Base-by-base conservation (phyloP, 2,113 vertebrate species). In the Vireo altiloquus region DNA sequence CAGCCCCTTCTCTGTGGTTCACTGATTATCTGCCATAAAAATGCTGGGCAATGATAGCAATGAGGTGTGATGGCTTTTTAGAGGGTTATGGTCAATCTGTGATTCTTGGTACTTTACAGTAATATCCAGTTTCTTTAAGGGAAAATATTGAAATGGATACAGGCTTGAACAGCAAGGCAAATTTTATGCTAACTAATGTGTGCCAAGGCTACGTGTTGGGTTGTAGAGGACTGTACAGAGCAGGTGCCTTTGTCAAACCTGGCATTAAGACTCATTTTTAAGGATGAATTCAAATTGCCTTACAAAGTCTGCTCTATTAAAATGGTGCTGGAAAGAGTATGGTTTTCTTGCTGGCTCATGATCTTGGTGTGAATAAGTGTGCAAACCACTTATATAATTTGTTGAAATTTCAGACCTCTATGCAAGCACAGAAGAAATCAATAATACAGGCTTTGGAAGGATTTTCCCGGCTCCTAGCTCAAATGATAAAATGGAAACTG, bases 401-500 rank as follows among this genome's bases (percentile, higher is more conserved):
- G 11, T 91, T 97, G 24, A 72, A 69, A 57, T 94, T 88, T 91
- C 89, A 98, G 97, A 97, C 66, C 84, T 93, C 50, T 81, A 46
- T 86, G 94, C 84, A 70, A 1, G 44, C 52, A 79, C 87, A 33
- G 96, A 90, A 79, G 97, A 97, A 92, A 61, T 87, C 44, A 92
- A 93, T 59, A 98, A 89, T 66, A 97, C 96, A 57, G 99, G 99
- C 53, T 99, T 99, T 97, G 99, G 99, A 89, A 99, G 99, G 97
- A 98, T 99, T 82, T 99, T 99, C 90, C 99, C 99, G 57, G 91
- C 97, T 85, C 95, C 97, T 27, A 98, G 96, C 92, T 87, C 97
- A n/a, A 97, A 97, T 61, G 95, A 97, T 72, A 97, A 97, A 89
- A 98, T 98, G 60, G 98, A 99, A 54, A 97, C 97, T 25, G 97